Percentiles rank a stretch among this genome's conserved stretches.
Conservation (phyloP, 2,797 vertebrate species). For the Melanotaenia parkinsoni region DNA sequence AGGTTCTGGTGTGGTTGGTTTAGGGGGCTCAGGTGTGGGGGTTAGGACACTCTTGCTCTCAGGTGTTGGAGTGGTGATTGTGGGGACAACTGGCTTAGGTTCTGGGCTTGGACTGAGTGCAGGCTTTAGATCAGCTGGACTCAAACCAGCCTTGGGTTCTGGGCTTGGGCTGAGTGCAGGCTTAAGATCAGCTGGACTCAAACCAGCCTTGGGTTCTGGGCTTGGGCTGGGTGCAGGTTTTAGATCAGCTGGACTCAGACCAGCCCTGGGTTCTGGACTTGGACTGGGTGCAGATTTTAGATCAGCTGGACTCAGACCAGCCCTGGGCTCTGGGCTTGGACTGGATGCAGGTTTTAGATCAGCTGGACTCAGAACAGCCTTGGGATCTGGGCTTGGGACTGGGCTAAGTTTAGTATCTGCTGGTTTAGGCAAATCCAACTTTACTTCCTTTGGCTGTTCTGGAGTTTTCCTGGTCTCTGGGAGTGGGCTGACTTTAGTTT, state of each 20-base stretch:
- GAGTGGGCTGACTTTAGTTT: slow-evolving; percentile 59
- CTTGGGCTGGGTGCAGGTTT: slow-evolving; percentile 51
- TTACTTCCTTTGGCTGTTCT: slow-evolving; percentile 57
- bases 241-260: neutral
- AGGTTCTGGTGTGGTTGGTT: slow-evolving; percentile 72
- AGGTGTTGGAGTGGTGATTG: slow-evolving; percentile 57
- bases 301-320: slow-evolving; percentile 45
- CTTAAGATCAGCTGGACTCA: slow-evolving; percentile 31
- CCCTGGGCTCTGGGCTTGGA: neutral
- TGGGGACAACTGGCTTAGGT: slow-evolving; percentile 60
- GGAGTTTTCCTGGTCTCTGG: slow-evolving; percentile 61
- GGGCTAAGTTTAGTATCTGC: slow-evolving; percentile 74
- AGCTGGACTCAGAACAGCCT: slow-evolving; percentile 59
- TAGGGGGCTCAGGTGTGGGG: slow-evolving; percentile 57
- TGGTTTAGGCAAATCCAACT: slow-evolving; percentile 65
- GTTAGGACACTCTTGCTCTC: slow-evolving; percentile 58
- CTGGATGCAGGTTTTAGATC: too few relatives aligned
- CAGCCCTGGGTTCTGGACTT: slow-evolving; percentile 26
- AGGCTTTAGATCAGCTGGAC: slow-evolving; percentile 64
- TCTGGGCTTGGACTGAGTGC: slow-evolving; percentile 71
- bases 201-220: slow-evolving; percentile 66
- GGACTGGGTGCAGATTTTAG: slow-evolving; percentile 69
- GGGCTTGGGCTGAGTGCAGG: slow-evolving; percentile 55
- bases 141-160: neutral
- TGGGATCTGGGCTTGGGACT: slow-evolving; percentile 59